Evolutionary conservation across 2,888 invertebrate genomes (phyloP), one percentile per base, ranked within the genome.

Genomic region (Leptopilina syphax): DNA sequence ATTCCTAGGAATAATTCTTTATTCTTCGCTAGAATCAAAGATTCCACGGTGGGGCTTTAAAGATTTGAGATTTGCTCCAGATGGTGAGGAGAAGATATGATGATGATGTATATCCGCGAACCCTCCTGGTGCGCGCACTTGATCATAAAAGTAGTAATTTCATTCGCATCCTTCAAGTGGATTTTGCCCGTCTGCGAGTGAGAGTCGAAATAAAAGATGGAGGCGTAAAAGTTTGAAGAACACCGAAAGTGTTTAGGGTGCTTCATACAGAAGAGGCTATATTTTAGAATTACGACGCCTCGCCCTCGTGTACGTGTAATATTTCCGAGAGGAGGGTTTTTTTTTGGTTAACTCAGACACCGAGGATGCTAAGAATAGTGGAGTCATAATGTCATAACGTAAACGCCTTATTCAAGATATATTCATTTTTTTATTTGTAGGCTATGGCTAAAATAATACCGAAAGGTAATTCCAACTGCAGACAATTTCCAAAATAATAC

Each of bases 261-360:
- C 82, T 80, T 79, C 77, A 79, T 80, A 78, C 65, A 76, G 44
- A 68, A 86, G 86, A 82, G 86, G 86, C 85, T 79, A 86, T 89
- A 88, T 88, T 88, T 89, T 85, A 87, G 84, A 87, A 85, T 88
- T 88, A 88, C 85, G 84, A 81, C 78, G 81, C 82, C 84, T 83
- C 82, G 82, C 85, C 70, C 67, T 57, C 57, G 73, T 34, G 57
- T 57, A 24, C 27, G 50, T 44, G 10, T 50, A 50, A 10, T 10
- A 50, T 50, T 10, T 50, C 9, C 50, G 10, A 9, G 10, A 50
- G 50, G 50, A 10, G 50, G 9, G 9, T 50, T 10, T 10, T 50
- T 50, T 54, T 73, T 54, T 57, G 34, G 57, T 73, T 44, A 8
- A 73, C 57, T 73, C 57, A 70, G 34, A 54, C 70, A 66, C 10